Evolutionary conservation across 2,888 invertebrate genomes (phyloP).

Genomic region (Congeria kusceri): DNA sequence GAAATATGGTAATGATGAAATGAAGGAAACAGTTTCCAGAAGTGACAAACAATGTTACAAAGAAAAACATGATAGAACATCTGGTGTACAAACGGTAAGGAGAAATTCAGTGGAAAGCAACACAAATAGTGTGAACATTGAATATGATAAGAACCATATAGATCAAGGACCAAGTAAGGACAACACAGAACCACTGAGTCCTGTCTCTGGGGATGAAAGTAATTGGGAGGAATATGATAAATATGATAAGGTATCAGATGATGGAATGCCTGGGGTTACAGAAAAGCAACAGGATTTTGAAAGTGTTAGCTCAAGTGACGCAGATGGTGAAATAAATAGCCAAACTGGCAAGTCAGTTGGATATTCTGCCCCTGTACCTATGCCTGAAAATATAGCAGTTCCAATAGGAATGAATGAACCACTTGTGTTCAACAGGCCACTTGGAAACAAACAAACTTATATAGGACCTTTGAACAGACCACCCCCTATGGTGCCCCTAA

Average conservation of each 20-base stretch:
- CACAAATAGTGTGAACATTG: neutral
- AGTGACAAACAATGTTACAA: neutral
- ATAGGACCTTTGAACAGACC: conserved; percentile 35
- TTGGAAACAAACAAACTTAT: conserved; percentile 26
- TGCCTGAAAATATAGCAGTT: conserved; percentile 43
- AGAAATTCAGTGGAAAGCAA: neutral
- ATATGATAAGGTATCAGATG: conserved; percentile 53
- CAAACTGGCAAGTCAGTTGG: conserved; percentile 3
- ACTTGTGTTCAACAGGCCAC: conserved; percentile 49
- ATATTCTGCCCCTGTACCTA: conserved; percentile 25
- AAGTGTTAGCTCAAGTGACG: conserved; percentile 50
- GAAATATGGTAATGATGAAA: neutral
- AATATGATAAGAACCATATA: neutral
- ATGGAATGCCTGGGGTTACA: conserved; percentile 16
- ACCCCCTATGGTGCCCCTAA: conserved; percentile 24
- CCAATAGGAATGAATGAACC: conserved; percentile 62
- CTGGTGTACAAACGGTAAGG: neutral
- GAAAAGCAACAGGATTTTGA: conserved; percentile 38
- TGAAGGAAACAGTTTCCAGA: no score
- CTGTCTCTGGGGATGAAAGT: conserved; percentile 49
- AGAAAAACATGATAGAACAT: neutral
- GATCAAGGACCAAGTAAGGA: neutral
- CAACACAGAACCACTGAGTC: conserved; percentile 22
- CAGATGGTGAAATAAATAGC: conserved; percentile 11
- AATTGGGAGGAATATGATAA: conserved; percentile 53